These are phyloP conservation scores for Echiichthys vipera DNA, from an alignment of 2,797 vertebrate species.

Conservation along the genomic window DNA sequence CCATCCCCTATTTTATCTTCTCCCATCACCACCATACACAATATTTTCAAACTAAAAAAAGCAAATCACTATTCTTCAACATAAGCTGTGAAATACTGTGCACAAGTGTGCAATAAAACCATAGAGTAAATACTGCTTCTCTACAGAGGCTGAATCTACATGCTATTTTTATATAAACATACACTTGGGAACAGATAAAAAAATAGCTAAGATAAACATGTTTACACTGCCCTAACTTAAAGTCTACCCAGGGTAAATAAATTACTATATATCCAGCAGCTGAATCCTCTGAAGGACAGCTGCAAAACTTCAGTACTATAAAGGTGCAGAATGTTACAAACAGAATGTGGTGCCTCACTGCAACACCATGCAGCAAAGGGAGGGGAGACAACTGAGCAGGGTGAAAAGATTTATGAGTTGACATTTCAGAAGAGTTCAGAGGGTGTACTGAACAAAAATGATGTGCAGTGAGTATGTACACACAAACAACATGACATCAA, in stretches of 20 bases:
- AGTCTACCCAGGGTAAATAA: conserved; percentile 18
- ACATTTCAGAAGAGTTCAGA: conserved; percentile 72
- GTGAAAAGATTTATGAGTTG: conserved; percentile 71
- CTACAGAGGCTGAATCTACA: conserved; percentile 27
- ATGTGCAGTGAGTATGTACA: conserved; percentile 41
- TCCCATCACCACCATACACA: background rate
- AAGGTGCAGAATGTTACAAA: conserved; percentile 42
- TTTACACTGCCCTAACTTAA: conserved; percentile 23
- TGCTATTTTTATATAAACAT: conserved; percentile 19
- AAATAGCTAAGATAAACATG: conserved; percentile 31
- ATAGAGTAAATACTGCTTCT: conserved; percentile 41
- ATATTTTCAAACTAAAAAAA: conserved; percentile 1
- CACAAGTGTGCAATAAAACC: conserved; percentile 3
- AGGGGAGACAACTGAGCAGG: conserved; percentile 42
- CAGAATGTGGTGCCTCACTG: conserved; percentile 45
- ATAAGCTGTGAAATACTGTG: conserved; percentile 16
- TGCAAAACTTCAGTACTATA: conserved; percentile 38
- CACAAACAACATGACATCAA: conserved; percentile 24
- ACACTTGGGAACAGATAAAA: conserved; percentile 15
- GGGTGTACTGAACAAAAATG: conserved; percentile 27
- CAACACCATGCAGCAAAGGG: conserved; percentile 65
- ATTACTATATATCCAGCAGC: conserved; percentile 17
- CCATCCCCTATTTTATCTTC: background rate
- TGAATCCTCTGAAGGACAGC: conserved; percentile 39
- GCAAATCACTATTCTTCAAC: background rate